Conservation (phyloP, 1,140 invertebrate species). For the Papilio aristodemus region DNA sequence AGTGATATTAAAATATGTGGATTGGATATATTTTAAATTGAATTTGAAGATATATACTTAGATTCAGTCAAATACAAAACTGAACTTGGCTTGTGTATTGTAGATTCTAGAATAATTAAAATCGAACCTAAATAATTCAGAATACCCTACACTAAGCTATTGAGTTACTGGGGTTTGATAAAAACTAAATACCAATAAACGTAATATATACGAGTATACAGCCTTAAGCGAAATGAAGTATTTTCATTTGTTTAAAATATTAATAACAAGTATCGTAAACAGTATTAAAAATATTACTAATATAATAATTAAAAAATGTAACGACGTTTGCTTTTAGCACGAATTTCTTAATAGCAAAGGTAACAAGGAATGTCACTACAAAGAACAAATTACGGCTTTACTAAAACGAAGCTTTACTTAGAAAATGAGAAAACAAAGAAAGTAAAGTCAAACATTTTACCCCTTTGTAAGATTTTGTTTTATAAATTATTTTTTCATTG, state of each 20-base stretch:
- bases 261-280: too few species aligned
- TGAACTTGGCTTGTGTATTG: too few species aligned
- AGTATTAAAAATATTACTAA: too few species aligned
- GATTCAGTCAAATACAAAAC: too few species aligned
- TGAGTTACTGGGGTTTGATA: too few species aligned
- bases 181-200: too few species aligned
- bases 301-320: background rate
- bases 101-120: too few species aligned
- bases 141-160: too few species aligned
- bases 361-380: background rate
- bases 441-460: background rate
- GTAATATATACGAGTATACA: too few species aligned
- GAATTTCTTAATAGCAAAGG: conserved; percentile 1
- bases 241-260: too few species aligned
- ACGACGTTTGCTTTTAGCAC: background rate
- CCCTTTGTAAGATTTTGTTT: background rate
- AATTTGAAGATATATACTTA: background rate
- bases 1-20: background rate
- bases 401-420: conserved; percentile 1
- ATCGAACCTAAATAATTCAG: too few species aligned
- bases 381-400: conserved; percentile 10
- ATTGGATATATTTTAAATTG: background rate
- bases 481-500: background rate
- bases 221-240: too few species aligned
- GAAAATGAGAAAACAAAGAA: conserved; percentile 17